Evolutionary conservation across 2,797 vertebrate species (phyloP), one percentile per base, ranked within the genome.

Genomic region (Melanotaenia parkinsoni): DNA sequence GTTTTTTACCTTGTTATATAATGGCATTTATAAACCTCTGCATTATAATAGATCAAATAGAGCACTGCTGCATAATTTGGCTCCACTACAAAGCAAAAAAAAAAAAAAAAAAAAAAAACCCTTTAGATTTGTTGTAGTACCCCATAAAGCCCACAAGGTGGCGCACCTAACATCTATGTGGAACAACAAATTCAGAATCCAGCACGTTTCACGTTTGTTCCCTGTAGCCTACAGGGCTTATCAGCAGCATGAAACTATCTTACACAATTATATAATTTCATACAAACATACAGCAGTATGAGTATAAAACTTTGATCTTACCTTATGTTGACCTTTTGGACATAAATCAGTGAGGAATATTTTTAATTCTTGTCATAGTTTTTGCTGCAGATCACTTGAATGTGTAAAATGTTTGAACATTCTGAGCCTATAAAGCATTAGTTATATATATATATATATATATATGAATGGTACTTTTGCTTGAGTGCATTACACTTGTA

Each of bases 131-230:
- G 5, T 43, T 67, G 82, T 35, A 91, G 69, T 85, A 67, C 24
- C 51, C 47, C 1, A 58, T 0, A n/a, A 0, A 11, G 8, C 3
- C 86, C 92, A 91, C 80, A 58, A 16, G 84, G 70, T 71, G 90
- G 77, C 91, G 69, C 8, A 12, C 81, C 79, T 56, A 38, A 45
- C 32, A 33, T 47, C 56, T 58, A 30, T 33, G 6, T 28, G 13
- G 53, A 56, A 16, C 33, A 43, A 53, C 33, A 33, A 59, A 60
- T 20, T 24, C n/a, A 10, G n/a, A 59, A 68, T 50, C 30, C 33
- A 50, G 22, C 32, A n/a, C 18, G 7, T 57, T 9, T 24, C 56
- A 38, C 22, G 12, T 58, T 28, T 40, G 59, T 59, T 40, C 8
- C 14, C 13, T 57, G 22, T 5, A 43, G 30, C 24, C 57, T 26